These are phyloP conservation scores for Centropristis striata DNA, from an alignment of 2,113 vertebrate genomes.

Conservation along the genomic window DNA sequence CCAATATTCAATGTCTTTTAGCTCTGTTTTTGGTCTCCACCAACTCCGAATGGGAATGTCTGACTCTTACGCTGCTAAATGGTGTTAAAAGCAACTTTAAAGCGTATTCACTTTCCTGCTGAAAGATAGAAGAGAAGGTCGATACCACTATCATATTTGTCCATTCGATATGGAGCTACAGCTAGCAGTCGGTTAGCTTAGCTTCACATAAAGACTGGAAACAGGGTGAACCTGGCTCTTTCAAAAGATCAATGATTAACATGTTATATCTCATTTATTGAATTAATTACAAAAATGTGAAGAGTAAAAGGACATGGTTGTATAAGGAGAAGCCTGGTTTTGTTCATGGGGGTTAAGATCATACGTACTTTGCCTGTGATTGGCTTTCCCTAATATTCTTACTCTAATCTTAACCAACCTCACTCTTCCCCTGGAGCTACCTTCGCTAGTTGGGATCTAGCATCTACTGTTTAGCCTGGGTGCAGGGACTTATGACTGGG, in stretches of 20 bases:
- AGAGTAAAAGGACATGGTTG: not conserved
- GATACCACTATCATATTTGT: not conserved
- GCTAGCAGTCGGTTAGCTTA: not conserved
- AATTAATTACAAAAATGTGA: not conserved
- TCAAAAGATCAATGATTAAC: no score
- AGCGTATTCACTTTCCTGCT: not conserved
- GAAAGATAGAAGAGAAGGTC: not conserved
- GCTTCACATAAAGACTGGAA: not conserved
- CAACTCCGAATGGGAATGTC: not conserved
- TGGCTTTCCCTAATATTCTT: no score
- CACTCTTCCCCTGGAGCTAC: no score
- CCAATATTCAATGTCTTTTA: not conserved
- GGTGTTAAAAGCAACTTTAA: not conserved
- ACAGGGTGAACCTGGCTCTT: not conserved
- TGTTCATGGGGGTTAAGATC: no score
- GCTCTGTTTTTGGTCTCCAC: slow-evolving; percentile 9
- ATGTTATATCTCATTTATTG: not conserved
- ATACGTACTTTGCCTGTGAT: no score
- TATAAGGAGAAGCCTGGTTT: no score
- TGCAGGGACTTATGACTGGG: not conserved
- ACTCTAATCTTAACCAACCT: no score
- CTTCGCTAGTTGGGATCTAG: no score
- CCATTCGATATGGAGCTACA: not conserved
- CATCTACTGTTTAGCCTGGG: not conserved
- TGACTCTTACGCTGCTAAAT: not conserved